Evolutionary conservation across 2,797 vertebrate genomes (phyloP), one percentile per base, ranked within the genome.

Genomic region (Astyanax mexicanus): DNA sequence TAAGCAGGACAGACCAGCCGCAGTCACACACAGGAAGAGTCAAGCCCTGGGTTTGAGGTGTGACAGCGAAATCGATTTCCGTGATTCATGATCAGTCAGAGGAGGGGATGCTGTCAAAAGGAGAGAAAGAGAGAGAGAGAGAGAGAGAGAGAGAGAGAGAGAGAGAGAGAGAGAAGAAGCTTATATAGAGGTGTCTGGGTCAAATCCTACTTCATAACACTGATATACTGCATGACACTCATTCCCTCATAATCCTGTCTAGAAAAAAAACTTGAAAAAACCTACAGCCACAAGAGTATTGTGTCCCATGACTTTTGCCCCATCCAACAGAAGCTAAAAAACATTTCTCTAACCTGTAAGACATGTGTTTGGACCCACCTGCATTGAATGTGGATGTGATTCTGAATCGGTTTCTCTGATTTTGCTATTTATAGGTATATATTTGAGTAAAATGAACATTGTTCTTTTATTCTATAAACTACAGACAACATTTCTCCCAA

Each of bases 21-120:
- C 75, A 90, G 90, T 91, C 88, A 92, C 91, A 84, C 88, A 92
- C 91, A 84, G 47, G 78, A 49, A 86, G 85, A 86, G 88, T 91
- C 89, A 88, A 83, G 86, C 86, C 67, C 83, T 87, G 86, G 86
- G 80, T 81, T 82, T 78, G 38, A 86, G 88, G 87, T 90, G 86
- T 93, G 91, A 92, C 91, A 92, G 90, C 85, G 73, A 88, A 88
- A 92, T 92, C 90, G 88, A 92, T 93, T 92, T 89, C 83, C 74
- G 84, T 92, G 91, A 93, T 92, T 91, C 88, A 91, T 90, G 88
- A 86, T 86, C 75, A 65, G 74, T 68, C 83, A 83, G 87, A 82
- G 84, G 83, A 90, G 84, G 84, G 69, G 69, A 65, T 44, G 74
- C 80, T 84, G 86, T 80, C 6, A 60, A 25, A 45, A n/a, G 45